Conservation (phyloP, 2,888 invertebrate species). For the Ophion ellenae region DNA sequence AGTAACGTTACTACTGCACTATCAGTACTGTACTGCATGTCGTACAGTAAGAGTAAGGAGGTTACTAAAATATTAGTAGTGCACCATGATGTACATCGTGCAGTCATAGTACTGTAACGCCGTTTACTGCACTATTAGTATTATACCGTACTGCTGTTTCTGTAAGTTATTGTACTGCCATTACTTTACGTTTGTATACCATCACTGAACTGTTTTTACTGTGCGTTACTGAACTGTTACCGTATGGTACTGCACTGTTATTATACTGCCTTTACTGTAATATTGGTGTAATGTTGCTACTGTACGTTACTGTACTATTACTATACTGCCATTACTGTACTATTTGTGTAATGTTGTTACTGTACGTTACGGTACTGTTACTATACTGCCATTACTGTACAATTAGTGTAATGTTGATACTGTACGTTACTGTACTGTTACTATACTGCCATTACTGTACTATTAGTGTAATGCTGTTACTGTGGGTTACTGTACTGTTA, state of each 20-base stretch:
- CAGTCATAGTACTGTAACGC: too few relatives aligned
- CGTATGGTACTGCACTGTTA: not conserved
- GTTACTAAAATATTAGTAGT: too few relatives aligned
- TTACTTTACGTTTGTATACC: too few relatives aligned
- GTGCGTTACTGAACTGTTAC: not conserved
- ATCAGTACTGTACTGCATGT: too few relatives aligned
- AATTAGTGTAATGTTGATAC: too few relatives aligned
- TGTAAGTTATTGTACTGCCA: not conserved
- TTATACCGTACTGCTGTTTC: not conserved
- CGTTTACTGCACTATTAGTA: not conserved
- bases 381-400: too few relatives aligned
- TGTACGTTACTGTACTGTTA: not conserved
- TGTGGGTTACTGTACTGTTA: not conserved
- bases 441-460: too few relatives aligned
- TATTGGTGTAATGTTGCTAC: not conserved
- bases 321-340: too few relatives aligned
- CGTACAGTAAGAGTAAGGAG: too few relatives aligned
- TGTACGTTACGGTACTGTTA: not conserved
- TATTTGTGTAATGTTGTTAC: not conserved
- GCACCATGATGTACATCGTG: too few relatives aligned
- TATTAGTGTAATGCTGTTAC: too few relatives aligned
- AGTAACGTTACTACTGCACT: too few relatives aligned
- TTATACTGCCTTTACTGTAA: not conserved
- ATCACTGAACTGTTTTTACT: not conserved
- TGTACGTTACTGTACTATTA: not conserved